A percentile compares a stretch with the other conserved stretches of the same genome.
Evolutionary conservation across 2,888 invertebrate genomes (phyloP).

Genomic region (Polyommatus icarus): DNA sequence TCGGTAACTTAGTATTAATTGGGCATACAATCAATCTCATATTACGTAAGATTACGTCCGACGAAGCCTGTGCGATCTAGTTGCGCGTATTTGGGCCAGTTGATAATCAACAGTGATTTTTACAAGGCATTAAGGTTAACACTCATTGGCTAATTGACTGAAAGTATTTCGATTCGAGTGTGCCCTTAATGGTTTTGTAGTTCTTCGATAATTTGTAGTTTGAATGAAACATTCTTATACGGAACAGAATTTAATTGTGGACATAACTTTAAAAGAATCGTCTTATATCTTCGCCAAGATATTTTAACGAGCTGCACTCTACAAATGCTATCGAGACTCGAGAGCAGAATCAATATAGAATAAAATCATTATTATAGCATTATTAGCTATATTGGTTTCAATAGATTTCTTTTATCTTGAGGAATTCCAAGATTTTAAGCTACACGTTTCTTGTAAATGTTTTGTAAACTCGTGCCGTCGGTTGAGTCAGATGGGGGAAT

Average conservation of each 20-base stretch:
- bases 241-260: neutral
- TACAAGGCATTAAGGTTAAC: slow-evolving; percentile 4
- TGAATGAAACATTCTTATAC: neutral
- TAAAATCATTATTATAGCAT: neutral
- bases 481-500: slow-evolving; percentile 45
- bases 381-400: neutral
- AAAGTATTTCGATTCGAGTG: neutral
- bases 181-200: neutral
- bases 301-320: neutral
- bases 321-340: neutral
- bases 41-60: slow-evolving; percentile 42
- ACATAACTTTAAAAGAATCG: neutral
- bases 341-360: neutral
- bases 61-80: slow-evolving; percentile 38
- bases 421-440: neutral
- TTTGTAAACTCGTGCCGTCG: slow-evolving; percentile 36
- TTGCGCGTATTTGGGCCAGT: slow-evolving; percentile 10
- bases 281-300: neutral
- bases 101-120: neutral
- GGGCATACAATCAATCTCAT: slow-evolving; percentile 44
- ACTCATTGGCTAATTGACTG: neutral
- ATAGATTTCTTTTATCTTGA: neutral
- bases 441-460: slow-evolving; percentile 24
- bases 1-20: slow-evolving; percentile 43
- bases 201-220: neutral